These are phyloP conservation scores for Myotis myotis DNA, from an alignment of 2,797 vertebrate species.

Conservation along the genomic window DNA sequence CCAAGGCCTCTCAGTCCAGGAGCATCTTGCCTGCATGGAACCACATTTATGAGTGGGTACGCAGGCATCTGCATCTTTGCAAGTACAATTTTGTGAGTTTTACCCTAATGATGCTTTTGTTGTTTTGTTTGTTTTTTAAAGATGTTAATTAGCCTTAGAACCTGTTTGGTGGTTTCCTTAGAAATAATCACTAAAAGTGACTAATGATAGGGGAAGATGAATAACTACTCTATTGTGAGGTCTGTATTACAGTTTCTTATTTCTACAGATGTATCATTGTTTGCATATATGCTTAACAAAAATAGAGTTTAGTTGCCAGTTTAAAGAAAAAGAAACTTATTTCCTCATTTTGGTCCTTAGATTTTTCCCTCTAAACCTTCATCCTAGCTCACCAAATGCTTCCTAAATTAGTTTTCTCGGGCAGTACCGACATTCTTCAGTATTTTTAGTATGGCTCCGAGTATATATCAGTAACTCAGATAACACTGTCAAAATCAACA, in stretches of 20 bases:
- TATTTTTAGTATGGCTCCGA: not conserved
- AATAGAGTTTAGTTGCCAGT: not conserved
- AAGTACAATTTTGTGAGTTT: not conserved
- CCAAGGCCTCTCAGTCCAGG: not conserved
- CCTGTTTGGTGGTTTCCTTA: not conserved
- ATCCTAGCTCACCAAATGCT: not conserved
- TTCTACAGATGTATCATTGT: not conserved
- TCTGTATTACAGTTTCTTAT: not conserved
- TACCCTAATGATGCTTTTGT: not conserved
- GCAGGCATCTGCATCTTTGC: not conserved
- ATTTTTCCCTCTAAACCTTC: not conserved
- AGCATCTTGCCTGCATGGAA: not conserved
- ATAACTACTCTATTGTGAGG: not conserved
- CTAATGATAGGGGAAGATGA: not conserved
- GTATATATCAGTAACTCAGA: not conserved
- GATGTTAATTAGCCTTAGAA: conserved; percentile 13
- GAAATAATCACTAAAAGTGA: conserved; percentile 26
- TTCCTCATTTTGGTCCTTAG: not conserved
- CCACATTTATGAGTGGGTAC: not conserved
- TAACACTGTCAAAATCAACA: not conserved
- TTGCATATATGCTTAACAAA: not conserved
- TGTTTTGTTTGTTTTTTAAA: not conserved
- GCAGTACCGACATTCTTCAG: not conserved
- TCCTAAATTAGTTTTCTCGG: not conserved
- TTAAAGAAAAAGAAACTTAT: conserved; percentile 31